phyloP scores from a whole-genome alignment of 2,797 vertebrate genomes.

The Lithobates sylvaticus region DNA sequence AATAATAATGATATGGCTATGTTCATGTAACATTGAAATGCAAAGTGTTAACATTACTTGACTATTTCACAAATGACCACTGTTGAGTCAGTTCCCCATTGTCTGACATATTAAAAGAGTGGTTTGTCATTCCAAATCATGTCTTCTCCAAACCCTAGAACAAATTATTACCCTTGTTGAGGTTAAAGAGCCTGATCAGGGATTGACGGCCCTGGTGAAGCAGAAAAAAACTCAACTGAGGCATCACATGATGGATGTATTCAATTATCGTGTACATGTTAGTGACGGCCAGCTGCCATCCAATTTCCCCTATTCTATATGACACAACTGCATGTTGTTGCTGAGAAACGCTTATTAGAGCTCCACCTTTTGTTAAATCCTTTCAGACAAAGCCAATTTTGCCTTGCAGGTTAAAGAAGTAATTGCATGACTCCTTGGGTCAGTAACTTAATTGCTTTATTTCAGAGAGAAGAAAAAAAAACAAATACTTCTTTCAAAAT shows the following conservation, averaged over 20 bases:
- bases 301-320: background rate
- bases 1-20: background rate
- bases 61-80: background rate
- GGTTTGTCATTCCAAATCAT: background rate
- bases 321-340: background rate
- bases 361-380: background rate
- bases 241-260: conserved; percentile 28
- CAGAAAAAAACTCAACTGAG: conserved; percentile 3
- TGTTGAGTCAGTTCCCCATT: background rate
- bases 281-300: conserved; percentile 30
- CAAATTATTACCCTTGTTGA: conserved; percentile 27
- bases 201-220: background rate
- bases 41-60: background rate
- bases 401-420: conserved; percentile 12
- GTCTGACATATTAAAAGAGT: conserved; percentile 26
- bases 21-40: background rate
- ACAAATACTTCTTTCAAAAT: background rate
- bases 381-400: background rate
- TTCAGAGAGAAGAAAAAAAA: background rate
- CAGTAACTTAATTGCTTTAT: conserved; percentile 10
- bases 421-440: conserved; percentile 3
- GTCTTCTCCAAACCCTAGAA: conserved; percentile 2
- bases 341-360: conserved; percentile 10
- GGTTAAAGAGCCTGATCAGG: conserved; percentile 23
- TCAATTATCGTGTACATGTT: conserved; percentile 29